Evolutionary conservation across 2,888 invertebrate species (phyloP), one percentile per base, ranked within the genome.

Genomic region (Clepsis dumicolana): DNA sequence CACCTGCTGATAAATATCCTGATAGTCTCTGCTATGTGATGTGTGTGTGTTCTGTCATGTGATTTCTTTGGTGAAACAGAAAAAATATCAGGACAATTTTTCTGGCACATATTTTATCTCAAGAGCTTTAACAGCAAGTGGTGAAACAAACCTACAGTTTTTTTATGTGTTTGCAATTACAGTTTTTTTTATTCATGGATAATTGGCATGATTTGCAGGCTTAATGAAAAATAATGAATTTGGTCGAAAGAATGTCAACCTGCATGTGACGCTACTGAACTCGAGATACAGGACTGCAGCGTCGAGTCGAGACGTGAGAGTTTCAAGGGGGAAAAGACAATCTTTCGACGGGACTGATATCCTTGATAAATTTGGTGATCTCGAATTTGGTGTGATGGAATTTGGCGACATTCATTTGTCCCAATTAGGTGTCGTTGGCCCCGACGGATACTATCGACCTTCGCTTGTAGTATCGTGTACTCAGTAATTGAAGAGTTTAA

Each of bases 191-290:
- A 10, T 32, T 7, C 32, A 32, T 32, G 8, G 4, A 7, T 8
- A 10, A 10, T 32, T 32, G 10, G 7, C 7, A 38, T 41, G 5
- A 8, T 41, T 79, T 80, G 59, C 27, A 91, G 91, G 90, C 54
- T 85, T 81, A 62, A 87, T 91, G 88, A 68, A 85, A 0, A 80
- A 76, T 44, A 80, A 87, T 7, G 81, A 87, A 5, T 71, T 78
- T 35, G 86, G 71, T 4, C 77, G 85, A 29, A 85, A 88, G 0
- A 91, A 87, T 65, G 96, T 98, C 0, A 98, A 98, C 84, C 86
- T 99, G 1, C 99, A 99, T 84, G 95, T 97, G 56, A 99, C 99
- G 0, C 80, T 98, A 12, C 96, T 99, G 91, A 99, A 98, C 86
- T 95, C 96, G 0, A 87, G 77, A 60, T 87, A 87, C 64, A 82